Evolutionary conservation across 2,113 vertebrate species (phyloP).

Genomic region (Cyphomyrus discorhynchus): DNA sequence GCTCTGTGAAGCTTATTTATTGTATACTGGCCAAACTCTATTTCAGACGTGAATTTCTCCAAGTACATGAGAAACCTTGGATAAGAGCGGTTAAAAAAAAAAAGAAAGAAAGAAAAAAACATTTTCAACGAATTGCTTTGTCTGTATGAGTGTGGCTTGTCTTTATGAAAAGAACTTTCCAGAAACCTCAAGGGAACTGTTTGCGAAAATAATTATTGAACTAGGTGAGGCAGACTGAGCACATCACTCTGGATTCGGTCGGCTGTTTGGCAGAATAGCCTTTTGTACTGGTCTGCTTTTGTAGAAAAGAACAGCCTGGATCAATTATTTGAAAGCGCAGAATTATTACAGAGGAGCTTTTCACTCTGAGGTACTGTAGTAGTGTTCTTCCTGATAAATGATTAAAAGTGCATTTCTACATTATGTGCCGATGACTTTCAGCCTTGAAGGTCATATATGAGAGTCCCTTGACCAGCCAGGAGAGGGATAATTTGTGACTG

Average conservation of each 20-base stretch:
- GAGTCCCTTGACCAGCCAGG: background rate
- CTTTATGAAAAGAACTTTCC: background rate
- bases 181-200: background rate
- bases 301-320: background rate
- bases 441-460: background rate
- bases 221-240: background rate
- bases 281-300: background rate
- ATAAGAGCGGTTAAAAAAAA: background rate
- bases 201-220: background rate
- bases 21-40: background rate
- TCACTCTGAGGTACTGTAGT: background rate
- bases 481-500: background rate
- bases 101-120: background rate
- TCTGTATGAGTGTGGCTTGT: background rate
- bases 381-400: background rate
- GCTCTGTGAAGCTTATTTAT: background rate
- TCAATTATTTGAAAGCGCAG: background rate
- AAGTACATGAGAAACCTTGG: background rate
- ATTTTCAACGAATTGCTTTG: background rate
- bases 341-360: background rate
- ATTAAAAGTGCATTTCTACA: background rate
- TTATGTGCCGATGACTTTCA: background rate
- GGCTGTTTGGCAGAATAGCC: background rate
- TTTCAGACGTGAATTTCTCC: background rate
- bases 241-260: background rate